phyloP scores from a whole-genome alignment of 2,888 invertebrate genomes.

The Chloroclystis v-ata region DNA sequence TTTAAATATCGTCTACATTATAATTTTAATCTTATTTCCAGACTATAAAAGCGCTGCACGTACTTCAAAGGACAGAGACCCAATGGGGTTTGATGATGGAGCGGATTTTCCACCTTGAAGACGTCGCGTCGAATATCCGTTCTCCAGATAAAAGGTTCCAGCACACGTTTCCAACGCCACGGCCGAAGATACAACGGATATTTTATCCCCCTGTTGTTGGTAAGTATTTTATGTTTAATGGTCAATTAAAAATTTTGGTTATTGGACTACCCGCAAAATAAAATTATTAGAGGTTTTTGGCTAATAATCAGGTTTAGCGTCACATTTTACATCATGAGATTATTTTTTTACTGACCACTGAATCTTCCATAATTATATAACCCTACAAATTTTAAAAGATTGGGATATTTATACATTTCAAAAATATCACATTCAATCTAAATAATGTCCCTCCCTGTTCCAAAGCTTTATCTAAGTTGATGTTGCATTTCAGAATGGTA shows the following conservation, averaged over 20 bases:
- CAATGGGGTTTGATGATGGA: conserved; percentile 94
- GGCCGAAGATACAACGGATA: conserved; percentile 77
- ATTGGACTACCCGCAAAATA: too few relatives aligned
- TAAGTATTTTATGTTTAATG: conserved; percentile 39
- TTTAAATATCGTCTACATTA: neutral
- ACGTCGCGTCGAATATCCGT: conserved; percentile 86
- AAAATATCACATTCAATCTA: too few relatives aligned
- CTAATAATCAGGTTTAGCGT: too few relatives aligned
- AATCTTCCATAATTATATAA: too few relatives aligned
- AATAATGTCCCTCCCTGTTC: too few relatives aligned
- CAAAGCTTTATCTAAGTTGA: too few relatives aligned
- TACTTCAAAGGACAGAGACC: conserved; percentile 94
- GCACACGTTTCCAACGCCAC: conserved; percentile 82
- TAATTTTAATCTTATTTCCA: conserved; percentile 41
- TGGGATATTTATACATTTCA: too few relatives aligned
- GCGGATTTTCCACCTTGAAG: conserved; percentile 89
- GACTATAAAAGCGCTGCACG: conserved; percentile 93
- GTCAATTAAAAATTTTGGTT: too few relatives aligned
- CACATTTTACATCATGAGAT: too few relatives aligned
- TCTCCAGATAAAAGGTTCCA: conserved; percentile 79
- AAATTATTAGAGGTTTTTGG: too few relatives aligned
- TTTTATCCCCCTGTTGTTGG: conserved; percentile 83
- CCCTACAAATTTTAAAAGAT: too few relatives aligned
- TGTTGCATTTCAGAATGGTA: conserved; percentile 97
- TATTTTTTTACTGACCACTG: too few relatives aligned